A percentile compares a stretch with the other conserved stretches of the same genome.
Evolutionary conservation across 2,113 vertebrate genomes (phyloP).

Genomic region (Uria lomvia): DNA sequence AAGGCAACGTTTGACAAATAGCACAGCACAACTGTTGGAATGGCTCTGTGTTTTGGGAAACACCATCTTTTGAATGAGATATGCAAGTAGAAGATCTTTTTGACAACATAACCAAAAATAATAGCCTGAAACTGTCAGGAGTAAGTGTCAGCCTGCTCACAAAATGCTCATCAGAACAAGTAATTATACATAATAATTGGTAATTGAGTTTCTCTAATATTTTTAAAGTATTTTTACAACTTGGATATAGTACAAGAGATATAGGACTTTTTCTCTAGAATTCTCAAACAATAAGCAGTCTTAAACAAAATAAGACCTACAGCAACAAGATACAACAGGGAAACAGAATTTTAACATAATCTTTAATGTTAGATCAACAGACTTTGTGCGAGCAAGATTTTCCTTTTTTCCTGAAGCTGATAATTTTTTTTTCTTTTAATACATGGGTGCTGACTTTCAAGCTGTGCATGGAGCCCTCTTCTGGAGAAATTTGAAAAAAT

Average conservation of each 20-base stretch:
- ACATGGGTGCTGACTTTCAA: slow-evolving; percentile 50
- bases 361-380: neutral
- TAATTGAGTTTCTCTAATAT: neutral
- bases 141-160: neutral
- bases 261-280: neutral
- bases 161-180: neutral
- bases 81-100: neutral
- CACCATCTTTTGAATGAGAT: neutral
- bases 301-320: neutral
- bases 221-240: neutral
- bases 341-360: neutral
- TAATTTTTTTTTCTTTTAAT: slow-evolving; percentile 3
- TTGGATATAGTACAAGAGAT: neutral
- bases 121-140: neutral
- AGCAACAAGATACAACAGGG: neutral
- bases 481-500: slow-evolving; percentile 74
- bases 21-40: neutral
- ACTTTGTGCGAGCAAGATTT: neutral
- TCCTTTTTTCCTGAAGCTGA: neutral
- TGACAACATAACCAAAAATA: neutral
- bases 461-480: slow-evolving; percentile 81
- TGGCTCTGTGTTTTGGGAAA: neutral
- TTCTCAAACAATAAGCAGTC: neutral
- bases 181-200: neutral
- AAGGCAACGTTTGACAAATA: neutral